Evolutionary conservation across 92 coral and sea anemone genomes (phyloP).

Genomic region (Galaxea fascicularis): DNA sequence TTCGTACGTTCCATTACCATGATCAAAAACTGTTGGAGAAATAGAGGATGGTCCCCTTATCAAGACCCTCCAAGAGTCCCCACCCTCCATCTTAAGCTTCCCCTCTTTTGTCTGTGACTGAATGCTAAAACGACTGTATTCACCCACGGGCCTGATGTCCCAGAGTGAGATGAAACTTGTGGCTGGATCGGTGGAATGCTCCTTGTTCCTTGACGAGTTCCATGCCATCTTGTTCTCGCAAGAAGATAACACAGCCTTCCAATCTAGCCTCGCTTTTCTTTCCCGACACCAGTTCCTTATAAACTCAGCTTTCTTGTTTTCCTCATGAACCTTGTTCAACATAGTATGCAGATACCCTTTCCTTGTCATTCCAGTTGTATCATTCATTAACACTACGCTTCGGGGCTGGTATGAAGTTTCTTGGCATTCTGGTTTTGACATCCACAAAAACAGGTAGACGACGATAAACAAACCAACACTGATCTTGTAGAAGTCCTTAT

Average conservation of each 20-base stretch:
- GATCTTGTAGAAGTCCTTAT: conserved; percentile 42
- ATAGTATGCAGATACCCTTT: not conserved
- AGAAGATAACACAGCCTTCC: conserved; percentile 80
- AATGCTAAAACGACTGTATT: conserved; percentile 81
- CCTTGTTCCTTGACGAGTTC: conserved; percentile 59
- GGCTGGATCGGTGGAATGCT: conserved; percentile 70
- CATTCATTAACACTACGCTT: not conserved
- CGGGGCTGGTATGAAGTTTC: not conserved
- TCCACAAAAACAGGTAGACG: conserved; percentile 39
- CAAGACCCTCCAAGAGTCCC: conserved; percentile 85
- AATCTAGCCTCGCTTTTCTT: conserved; percentile 74
- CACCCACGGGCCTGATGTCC: conserved; percentile 83
- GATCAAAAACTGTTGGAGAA: conserved; percentile 81
- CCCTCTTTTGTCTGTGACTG: conserved; percentile 81
- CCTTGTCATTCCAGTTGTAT: not conserved
- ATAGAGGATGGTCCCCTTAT: conserved; percentile 80
- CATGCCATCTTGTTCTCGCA: conserved; percentile 73
- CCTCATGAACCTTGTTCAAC: not conserved
- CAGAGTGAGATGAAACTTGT: conserved; percentile 60
- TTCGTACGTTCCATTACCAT: conserved; percentile 81
- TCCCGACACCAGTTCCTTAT: conserved; percentile 81
- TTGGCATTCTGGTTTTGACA: conserved; percentile 28
- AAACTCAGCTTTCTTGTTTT: conserved; percentile 9
- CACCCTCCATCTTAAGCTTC: conserved; percentile 68
- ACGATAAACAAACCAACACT: conserved; percentile 13